Evolutionary conservation across 2,113 vertebrate species (phyloP).

Genomic region (Uropsilus gracilis): DNA sequence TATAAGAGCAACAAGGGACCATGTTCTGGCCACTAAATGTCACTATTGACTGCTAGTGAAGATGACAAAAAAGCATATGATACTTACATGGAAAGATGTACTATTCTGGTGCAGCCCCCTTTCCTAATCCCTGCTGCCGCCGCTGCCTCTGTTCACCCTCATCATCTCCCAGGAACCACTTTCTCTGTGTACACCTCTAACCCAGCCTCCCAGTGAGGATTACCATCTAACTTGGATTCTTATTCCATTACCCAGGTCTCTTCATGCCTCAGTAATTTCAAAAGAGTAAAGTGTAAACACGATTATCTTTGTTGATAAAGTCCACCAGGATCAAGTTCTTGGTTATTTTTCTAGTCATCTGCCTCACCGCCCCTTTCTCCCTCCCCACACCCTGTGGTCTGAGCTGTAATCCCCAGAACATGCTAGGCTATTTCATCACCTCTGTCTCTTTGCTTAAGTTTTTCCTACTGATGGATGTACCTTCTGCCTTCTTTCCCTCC

Average conservation of each 20-base stretch:
- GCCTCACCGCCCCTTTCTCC: neutral
- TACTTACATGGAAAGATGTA: neutral
- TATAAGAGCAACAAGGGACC: neutral
- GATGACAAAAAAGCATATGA: neutral
- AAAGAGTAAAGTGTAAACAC: neutral
- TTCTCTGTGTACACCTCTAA: neutral
- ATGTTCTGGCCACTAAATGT: neutral
- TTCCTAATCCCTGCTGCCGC: neutral
- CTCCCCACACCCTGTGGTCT: neutral
- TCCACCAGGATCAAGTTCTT: neutral
- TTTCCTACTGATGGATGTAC: neutral
- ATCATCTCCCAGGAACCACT: neutral
- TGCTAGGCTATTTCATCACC: neutral
- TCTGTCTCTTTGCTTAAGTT: neutral
- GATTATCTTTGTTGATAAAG: neutral
- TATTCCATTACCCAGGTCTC: neutral
- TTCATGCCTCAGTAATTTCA: neutral
- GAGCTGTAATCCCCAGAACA: neutral
- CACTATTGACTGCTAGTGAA: neutral
- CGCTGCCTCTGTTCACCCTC: neutral
- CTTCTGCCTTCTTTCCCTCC: neutral
- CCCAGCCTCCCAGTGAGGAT: neutral
- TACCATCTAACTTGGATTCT: neutral
- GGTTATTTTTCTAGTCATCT: neutral
- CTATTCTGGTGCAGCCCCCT: neutral